Conservation (phyloP, 1,140 invertebrate genomes). For the Druon quercuslanigerum region DNA sequence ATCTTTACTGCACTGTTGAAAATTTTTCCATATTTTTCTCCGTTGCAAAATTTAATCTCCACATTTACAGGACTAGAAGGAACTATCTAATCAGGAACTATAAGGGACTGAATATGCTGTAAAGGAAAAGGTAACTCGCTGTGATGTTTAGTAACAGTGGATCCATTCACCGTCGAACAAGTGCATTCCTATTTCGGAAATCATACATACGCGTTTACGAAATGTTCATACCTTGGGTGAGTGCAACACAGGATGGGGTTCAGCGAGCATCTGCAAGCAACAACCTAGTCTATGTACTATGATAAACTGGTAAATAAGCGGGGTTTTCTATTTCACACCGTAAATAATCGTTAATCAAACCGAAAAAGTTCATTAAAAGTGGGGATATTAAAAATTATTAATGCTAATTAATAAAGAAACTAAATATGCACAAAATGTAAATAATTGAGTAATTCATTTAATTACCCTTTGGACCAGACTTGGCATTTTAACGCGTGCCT, state of each 20-base stretch:
- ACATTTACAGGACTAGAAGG: not conserved
- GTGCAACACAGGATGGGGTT: conserved; percentile 74
- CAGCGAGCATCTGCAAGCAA: conserved; percentile 75
- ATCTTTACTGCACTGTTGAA: too few species aligned
- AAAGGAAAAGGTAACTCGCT: not conserved
- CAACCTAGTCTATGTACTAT: conserved; percentile 71
- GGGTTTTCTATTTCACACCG: conserved; percentile 5
- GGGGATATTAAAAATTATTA: not conserved
- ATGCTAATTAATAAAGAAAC: not conserved
- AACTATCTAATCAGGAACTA: not conserved
- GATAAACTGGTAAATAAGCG: conserved; percentile 43
- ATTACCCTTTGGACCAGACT: conserved; percentile 94
- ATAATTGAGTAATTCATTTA: conserved; percentile 55
- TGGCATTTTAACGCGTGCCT: conserved; percentile 92
- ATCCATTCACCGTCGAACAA: not conserved
- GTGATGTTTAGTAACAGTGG: not conserved
- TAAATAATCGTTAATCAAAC: conserved; percentile 2
- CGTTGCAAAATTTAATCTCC: not conserved
- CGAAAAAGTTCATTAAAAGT: conserved; percentile 5
- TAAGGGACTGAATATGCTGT: not conserved
- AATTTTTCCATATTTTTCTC: too few species aligned
- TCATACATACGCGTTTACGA: conserved; percentile 38
- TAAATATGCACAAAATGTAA: not conserved
- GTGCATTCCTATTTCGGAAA: not conserved
- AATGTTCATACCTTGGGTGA: conserved; percentile 72